Conservation (phyloP, 2,888 invertebrate genomes). For the Epistrophella euchroma region DNA sequence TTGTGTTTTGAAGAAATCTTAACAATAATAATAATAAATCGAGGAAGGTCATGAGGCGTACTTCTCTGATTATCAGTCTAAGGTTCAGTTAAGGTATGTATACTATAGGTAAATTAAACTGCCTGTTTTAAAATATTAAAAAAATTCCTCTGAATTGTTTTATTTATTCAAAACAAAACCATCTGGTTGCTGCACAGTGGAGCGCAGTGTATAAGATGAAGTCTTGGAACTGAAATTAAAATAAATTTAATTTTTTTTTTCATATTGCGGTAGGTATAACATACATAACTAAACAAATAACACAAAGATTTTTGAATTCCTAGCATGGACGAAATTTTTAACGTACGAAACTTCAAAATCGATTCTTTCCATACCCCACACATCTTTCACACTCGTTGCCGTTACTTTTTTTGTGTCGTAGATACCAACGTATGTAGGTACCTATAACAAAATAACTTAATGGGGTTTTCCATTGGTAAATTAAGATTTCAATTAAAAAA, state of each 20-base stretch:
- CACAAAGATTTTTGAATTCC: too few relatives aligned
- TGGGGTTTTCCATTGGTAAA: too few relatives aligned
- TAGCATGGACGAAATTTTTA: too few relatives aligned
- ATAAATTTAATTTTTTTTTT: neutral
- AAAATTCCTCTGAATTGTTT: neutral
- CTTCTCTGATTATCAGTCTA: neutral
- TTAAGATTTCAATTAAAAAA: too few relatives aligned
- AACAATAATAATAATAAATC: constrained; percentile 4
- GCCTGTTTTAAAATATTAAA: neutral
- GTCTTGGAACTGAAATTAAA: neutral
- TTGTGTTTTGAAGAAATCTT: neutral
- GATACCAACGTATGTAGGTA: too few relatives aligned
- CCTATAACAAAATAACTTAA: too few relatives aligned
- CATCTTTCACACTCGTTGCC: too few relatives aligned
- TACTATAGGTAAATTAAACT: neutral
- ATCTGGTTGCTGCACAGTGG: neutral
- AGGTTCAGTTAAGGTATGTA: neutral
- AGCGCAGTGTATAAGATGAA: neutral
- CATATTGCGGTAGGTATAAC: too few relatives aligned
- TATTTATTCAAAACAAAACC: neutral
- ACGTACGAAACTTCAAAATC: too few relatives aligned
- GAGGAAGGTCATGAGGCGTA: constrained; percentile 5
- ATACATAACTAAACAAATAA: too few relatives aligned
- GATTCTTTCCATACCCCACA: too few relatives aligned
- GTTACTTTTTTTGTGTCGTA: too few relatives aligned